These are phyloP conservation scores for Chlorocebus sabaeus DNA, from an alignment of 2,113 vertebrate species.

Conservation along the genomic window DNA sequence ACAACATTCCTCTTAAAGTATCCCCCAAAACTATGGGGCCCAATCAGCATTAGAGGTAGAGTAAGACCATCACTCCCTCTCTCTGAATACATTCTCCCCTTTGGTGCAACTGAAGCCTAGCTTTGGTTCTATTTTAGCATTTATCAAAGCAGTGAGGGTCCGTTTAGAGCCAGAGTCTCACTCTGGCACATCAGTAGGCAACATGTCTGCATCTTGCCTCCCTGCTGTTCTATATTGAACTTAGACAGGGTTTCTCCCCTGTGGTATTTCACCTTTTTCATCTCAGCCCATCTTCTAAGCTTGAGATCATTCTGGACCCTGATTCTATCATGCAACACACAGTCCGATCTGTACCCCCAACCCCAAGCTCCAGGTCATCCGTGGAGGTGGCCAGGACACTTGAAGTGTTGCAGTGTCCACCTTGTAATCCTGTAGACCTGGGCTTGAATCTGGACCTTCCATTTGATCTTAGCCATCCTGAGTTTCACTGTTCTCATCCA, in stretches of 20 bases:
- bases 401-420: not conserved
- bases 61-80: not conserved
- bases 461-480: not conserved
- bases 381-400: no score
- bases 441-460: not conserved
- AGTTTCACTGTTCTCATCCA: not conserved
- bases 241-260: not conserved
- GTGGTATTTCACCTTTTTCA: not conserved
- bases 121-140: not conserved
- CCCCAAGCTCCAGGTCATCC: not conserved
- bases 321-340: not conserved
- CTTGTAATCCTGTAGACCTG: no score
- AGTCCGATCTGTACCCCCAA: not conserved
- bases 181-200: not conserved
- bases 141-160: not conserved
- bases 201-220: not conserved
- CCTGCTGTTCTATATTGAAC: not conserved
- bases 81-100: not conserved
- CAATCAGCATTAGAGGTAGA: not conserved
- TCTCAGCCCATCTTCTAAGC: not conserved
- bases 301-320: not conserved
- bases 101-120: not conserved
- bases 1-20: not conserved
- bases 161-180: not conserved
- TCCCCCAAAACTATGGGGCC: not conserved